phyloP scores from a whole-genome alignment of 2,113 vertebrate genomes.

The Tupaia chinensis region DNA sequence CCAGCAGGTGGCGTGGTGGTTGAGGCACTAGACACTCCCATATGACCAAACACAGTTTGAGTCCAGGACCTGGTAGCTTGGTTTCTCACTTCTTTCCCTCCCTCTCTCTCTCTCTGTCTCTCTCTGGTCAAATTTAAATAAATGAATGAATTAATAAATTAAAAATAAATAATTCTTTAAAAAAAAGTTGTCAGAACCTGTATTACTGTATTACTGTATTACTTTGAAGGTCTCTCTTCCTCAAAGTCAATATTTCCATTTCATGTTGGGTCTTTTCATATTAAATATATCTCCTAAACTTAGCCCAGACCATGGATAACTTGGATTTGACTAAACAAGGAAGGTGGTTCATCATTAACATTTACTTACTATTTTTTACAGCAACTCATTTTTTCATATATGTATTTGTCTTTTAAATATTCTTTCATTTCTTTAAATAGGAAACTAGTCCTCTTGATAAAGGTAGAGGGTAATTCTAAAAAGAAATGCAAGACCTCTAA shows the following conservation, averaged over 20 bases:
- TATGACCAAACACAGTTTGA: too few species aligned
- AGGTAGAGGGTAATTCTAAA: neutral
- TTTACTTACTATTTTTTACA: neutral
- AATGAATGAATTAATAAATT: too few species aligned
- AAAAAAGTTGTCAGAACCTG: too few species aligned
- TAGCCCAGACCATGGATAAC: neutral
- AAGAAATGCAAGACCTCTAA: neutral
- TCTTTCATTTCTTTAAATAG: conserved; percentile 8
- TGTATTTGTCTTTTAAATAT: conserved; percentile 8
- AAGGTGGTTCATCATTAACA: neutral
- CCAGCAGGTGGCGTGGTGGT: neutral
- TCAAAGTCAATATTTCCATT: neutral
- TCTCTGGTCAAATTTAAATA: too few species aligned
- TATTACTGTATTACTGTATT: neutral
- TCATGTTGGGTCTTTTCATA: neutral
- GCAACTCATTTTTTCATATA: neutral
- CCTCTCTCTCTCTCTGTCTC: too few species aligned
- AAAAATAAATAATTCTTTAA: too few species aligned
- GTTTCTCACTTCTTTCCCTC: too few species aligned
- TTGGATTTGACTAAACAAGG: neutral
- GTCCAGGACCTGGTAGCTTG: too few species aligned
- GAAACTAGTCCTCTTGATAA: neutral
- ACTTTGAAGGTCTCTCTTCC: neutral
- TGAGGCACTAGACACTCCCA: too few species aligned
- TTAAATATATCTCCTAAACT: neutral